Evolutionary conservation across 2,797 vertebrate genomes (phyloP), one percentile per base, ranked within the genome.

Genomic region (Pachyuromys duprasi): DNA sequence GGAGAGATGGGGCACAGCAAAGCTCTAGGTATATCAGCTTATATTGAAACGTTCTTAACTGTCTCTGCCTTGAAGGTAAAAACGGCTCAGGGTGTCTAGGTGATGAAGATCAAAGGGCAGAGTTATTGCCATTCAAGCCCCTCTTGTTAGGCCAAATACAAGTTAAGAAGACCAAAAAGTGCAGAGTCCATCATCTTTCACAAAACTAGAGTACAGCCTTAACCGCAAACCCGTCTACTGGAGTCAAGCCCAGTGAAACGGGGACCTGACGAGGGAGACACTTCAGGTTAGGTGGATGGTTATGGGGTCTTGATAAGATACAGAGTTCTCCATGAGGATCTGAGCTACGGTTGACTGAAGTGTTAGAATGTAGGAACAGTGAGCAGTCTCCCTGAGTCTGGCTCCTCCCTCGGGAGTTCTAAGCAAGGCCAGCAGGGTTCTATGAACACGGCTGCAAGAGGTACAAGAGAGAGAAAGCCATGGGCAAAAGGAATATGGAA

Each of bases 91-190:
- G 8, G 18, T 39, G 24, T 72, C 87, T 49, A 49, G 2, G 12
- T 78, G 2, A 20, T 72, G 9, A 53, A 80, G 63, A 79, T 53
- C 87, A 96, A 15, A 95, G 74, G 81, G 45, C 12, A 76, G 49
- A 90, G 18, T 22, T 22, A 86, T 67, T 79, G 75, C n/a, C 31
- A 4, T 74, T 86, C 49, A 82, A 62, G 18, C 87, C 0, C n/a
- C 6, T 95, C 90, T 20, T 26, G 49, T 81, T 79, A 75, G 93
- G 63, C 7, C 24, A 90, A 74, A 63, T 67, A 84, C 74, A 93
- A 39, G 11, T 69, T 91, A 67, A 24, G 55, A 89, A 84, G 81
- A 45, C 12, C 49, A 81, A 18, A 90, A 75, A 86, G 31, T 36
- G 4, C 39, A 83, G 72, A 53, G 0, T 5, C 6, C 9, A 72